These are phyloP conservation scores for Amphiprion clarkii DNA, from an alignment of 2,797 vertebrate species.

Conservation along the genomic window DNA sequence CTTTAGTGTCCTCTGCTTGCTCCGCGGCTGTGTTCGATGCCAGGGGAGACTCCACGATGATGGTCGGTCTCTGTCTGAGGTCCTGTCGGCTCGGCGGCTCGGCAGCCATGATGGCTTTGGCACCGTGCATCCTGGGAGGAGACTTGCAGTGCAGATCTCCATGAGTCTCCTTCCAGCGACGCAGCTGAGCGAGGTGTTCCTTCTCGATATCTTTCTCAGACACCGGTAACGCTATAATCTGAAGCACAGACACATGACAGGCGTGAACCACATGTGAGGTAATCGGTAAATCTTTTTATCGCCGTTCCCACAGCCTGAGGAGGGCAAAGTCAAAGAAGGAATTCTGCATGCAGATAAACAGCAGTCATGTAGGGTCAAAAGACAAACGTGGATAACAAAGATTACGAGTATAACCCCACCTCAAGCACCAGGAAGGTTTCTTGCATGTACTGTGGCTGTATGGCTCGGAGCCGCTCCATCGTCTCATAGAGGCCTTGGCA, in stretches of 20 bases:
- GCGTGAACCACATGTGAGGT: not conserved
- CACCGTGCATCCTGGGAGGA: slow-evolving; percentile 93
- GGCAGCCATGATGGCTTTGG: slow-evolving; percentile 92
- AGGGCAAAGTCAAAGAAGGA: slow-evolving; percentile 36
- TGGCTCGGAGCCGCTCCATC: slow-evolving; percentile 90
- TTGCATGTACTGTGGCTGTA: slow-evolving; percentile 91
- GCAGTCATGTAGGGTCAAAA: not conserved
- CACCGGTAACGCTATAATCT: slow-evolving; percentile 91
- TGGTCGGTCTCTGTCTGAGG: slow-evolving; percentile 90
- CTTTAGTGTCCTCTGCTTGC: slow-evolving; percentile 20
- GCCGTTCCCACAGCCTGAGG: not conserved
- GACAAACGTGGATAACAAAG: slow-evolving; percentile 8
- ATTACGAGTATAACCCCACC: slow-evolving; percentile 77
- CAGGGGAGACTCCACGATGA: slow-evolving; percentile 83
- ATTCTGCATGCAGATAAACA: not conserved
- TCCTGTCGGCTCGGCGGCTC: slow-evolving; percentile 89
- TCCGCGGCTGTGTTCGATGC: not conserved
- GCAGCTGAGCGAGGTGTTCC: slow-evolving; percentile 93
- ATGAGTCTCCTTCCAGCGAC: slow-evolving; percentile 91
- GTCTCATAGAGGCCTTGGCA: slow-evolving; percentile 97
- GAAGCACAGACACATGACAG: slow-evolving; percentile 17
- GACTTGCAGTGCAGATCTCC: slow-evolving; percentile 93
- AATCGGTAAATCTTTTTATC: not conserved
- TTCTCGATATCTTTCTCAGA: slow-evolving; percentile 95
- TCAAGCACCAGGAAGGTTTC: slow-evolving; percentile 93